These are phyloP conservation scores for Myopa tessellatipennis DNA, from an alignment of 2,888 invertebrate genomes.

Conservation along the genomic window DNA sequence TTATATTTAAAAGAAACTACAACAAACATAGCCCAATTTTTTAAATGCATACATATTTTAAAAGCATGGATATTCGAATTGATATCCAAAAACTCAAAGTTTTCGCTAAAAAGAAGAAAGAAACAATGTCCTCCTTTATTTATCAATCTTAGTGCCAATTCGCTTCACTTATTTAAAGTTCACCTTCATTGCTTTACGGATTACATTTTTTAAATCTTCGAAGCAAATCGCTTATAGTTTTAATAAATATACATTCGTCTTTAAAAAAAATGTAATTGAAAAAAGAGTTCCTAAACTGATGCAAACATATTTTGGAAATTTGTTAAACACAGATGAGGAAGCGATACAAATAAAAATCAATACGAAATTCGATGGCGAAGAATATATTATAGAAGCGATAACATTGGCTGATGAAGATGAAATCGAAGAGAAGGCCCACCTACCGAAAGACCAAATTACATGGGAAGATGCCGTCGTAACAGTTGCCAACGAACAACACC, in stretches of 20 bases:
- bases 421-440: slow-evolving; percentile 11
- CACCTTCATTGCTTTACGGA: too few relatives aligned
- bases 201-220: background rate
- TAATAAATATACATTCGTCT: background rate
- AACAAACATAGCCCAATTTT: too few relatives aligned
- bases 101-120: too few relatives aligned
- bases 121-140: too few relatives aligned
- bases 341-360: slow-evolving; percentile 44
- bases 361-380: slow-evolving; percentile 35
- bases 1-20: too few relatives aligned
- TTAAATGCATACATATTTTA: too few relatives aligned
- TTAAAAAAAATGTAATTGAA: slow-evolving; percentile 4
- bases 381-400: slow-evolving; percentile 36
- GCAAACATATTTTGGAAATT: slow-evolving; percentile 39
- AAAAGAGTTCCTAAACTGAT: slow-evolving; percentile 31
- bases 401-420: slow-evolving; percentile 33
- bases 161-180: too few relatives aligned
- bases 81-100: too few relatives aligned
- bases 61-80: too few relatives aligned
- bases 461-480: slow-evolving; percentile 49
- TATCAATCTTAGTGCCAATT: too few relatives aligned
- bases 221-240: background rate
- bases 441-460: slow-evolving; percentile 36
- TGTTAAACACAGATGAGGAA: slow-evolving; percentile 47
- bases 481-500: slow-evolving; percentile 47